Conservation (phyloP, 2,797 vertebrate genomes). For the Oceanodroma leucorhoa region DNA sequence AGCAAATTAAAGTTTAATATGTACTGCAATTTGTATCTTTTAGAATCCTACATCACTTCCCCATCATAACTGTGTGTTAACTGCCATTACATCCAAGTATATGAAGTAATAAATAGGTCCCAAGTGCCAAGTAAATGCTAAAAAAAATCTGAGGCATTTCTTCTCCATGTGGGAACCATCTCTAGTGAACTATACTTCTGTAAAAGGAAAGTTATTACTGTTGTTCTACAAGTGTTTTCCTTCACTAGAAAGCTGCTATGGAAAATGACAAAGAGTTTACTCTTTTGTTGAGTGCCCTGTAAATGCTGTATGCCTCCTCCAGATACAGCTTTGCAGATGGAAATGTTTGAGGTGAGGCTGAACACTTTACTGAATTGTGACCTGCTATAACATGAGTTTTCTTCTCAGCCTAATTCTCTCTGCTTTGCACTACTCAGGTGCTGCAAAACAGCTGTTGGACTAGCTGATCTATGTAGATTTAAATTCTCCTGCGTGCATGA, state of each 20-base stretch:
- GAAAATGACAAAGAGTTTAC: conserved; percentile 49
- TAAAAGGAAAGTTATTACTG: conserved; percentile 45
- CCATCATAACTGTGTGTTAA: conserved; percentile 54
- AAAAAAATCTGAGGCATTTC: conserved; percentile 44
- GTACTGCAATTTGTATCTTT: conserved; percentile 46
- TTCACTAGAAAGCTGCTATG: conserved; percentile 61
- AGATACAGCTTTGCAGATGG: conserved; percentile 30
- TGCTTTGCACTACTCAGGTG: conserved; percentile 18
- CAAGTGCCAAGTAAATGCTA: conserved; percentile 58
- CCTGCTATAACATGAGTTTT: background rate
- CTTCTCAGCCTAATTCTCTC: background rate
- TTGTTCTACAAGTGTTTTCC: conserved; percentile 54
- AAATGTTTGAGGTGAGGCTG: conserved; percentile 13
- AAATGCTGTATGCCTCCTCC: conserved; percentile 29
- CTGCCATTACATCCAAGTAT: conserved; percentile 48
- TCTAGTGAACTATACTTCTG: conserved; percentile 32
- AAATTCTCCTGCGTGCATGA: background rate
- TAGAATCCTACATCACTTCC: conserved; percentile 44
- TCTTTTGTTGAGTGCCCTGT: conserved; percentile 40
- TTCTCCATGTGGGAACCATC: conserved; percentile 68
- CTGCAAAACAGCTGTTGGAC: conserved; percentile 11
- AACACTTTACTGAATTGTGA: conserved; percentile 20
- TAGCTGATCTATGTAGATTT: background rate
- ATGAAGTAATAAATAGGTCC: conserved; percentile 67
- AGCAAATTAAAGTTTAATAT: conserved; percentile 44